These are phyloP conservation scores for Hydriomena furcata DNA, from an alignment of 2,888 invertebrate genomes.

Conservation along the genomic window DNA sequence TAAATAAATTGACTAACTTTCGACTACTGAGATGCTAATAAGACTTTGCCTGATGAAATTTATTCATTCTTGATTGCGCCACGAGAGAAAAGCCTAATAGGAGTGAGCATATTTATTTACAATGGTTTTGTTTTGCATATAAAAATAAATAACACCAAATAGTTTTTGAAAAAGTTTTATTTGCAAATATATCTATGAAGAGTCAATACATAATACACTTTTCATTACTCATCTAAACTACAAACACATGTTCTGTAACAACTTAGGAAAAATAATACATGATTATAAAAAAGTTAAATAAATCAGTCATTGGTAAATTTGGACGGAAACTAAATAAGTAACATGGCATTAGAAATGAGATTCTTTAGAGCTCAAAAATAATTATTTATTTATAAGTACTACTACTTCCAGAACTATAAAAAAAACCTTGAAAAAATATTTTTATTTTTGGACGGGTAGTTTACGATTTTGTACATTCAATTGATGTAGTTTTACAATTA, in stretches of 20 bases:
- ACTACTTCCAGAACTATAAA: conserved; percentile 5
- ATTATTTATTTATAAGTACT: not conserved
- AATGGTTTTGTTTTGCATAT: too few species aligned
- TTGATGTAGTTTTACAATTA: conserved; percentile 4
- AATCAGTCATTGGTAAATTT: conserved; percentile 78
- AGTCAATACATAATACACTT: conserved; percentile 58
- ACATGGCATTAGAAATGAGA: conserved; percentile 60
- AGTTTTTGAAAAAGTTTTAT: conserved; percentile 54
- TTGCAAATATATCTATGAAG: conserved; percentile 71
- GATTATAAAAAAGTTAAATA: conserved; percentile 58
- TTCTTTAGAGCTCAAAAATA: conserved; percentile 42
- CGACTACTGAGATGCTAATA: too few species aligned
- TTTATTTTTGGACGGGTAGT: conserved; percentile 55
- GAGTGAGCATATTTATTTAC: too few species aligned
- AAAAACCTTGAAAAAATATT: conserved; percentile 8
- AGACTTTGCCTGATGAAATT: too few species aligned
- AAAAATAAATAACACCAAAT: too few species aligned
- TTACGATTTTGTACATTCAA: conserved; percentile 18
- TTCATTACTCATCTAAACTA: conserved; percentile 51
- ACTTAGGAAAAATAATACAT: conserved; percentile 52
- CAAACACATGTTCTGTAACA: conserved; percentile 56
- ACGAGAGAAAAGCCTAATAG: too few species aligned
- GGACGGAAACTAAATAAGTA: conserved; percentile 82
- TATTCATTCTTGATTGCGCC: too few species aligned
- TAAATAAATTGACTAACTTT: too few species aligned